These are phyloP conservation scores for Pipistrellus pipistrellus DNA, from an alignment of 2,797 vertebrate genomes.

Conservation along the genomic window DNA sequence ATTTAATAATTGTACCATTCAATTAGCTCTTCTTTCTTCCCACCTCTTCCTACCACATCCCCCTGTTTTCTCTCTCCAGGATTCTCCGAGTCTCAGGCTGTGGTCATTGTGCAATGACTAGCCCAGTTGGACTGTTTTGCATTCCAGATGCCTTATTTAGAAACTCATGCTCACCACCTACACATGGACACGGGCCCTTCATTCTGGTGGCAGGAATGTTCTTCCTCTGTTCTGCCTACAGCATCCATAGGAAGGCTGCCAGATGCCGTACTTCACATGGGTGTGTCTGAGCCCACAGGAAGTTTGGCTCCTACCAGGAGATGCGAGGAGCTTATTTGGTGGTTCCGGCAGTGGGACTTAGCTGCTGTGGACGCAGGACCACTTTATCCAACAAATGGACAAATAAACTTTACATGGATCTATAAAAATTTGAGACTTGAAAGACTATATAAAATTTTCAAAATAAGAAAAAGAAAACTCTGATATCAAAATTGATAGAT, in stretches of 20 bases:
- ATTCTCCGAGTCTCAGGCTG: background rate
- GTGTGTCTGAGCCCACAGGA: background rate
- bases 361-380: background rate
- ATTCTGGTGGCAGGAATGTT: constrained; percentile 50
- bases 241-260: constrained; percentile 16
- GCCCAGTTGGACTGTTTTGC: background rate
- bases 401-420: background rate
- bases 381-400: background rate
- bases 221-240: constrained; percentile 49
- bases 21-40: constrained; percentile 41
- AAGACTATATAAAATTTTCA: background rate
- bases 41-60: background rate
- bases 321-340: background rate
- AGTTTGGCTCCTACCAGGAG: background rate
- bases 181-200: background rate
- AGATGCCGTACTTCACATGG: background rate
- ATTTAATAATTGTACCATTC: background rate
- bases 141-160: constrained; percentile 46
- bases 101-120: background rate
- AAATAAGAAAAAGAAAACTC: background rate
- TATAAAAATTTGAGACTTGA: background rate
- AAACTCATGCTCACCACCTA: constrained; percentile 30
- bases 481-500: constrained; percentile 31
- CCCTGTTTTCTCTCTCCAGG: constrained; percentile 22
- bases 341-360: background rate